phyloP scores from a whole-genome alignment of 1,140 invertebrate genomes.

The Temnothorax longispinosus region DNA sequence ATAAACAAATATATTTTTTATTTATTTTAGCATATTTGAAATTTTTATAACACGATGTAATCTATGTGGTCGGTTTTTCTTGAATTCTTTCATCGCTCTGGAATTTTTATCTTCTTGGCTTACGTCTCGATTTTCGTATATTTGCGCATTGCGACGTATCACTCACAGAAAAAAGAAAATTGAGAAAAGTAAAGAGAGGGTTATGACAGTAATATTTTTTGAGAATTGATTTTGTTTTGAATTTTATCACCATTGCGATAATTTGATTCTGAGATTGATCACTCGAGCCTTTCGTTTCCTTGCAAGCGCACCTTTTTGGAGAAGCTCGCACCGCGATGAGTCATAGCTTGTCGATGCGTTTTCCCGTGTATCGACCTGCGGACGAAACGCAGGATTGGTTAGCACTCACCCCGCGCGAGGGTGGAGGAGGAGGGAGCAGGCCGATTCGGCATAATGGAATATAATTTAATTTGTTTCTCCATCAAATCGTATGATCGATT shows the following conservation, averaged over 20 bases:
- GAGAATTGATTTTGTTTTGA: background rate
- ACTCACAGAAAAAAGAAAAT: background rate
- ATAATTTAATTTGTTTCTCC: slow-evolving; percentile 67
- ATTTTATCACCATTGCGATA: background rate
- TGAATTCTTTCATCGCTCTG: background rate
- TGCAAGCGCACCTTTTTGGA: slow-evolving; percentile 64
- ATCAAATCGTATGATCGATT: slow-evolving; percentile 43
- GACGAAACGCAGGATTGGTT: slow-evolving; percentile 57
- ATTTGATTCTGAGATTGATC: background rate
- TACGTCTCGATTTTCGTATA: background rate
- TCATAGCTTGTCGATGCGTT: slow-evolving; percentile 65
- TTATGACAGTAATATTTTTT: background rate
- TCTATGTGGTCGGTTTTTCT: background rate
- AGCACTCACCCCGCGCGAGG: background rate
- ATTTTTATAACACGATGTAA: background rate
- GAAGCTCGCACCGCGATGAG: slow-evolving; percentile 62
- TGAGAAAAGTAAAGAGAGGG: background rate
- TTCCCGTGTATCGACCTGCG: slow-evolving; percentile 71
- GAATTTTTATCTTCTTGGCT: background rate
- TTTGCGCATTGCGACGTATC: background rate
- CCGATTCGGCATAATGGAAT: slow-evolving; percentile 66
- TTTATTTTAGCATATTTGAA: background rate
- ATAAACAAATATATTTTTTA: background rate
- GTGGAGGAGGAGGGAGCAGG: background rate
- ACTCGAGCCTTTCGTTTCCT: background rate